Percentiles rank a stretch among this genome's conserved stretches.
These are phyloP conservation scores for Trachurus trachurus DNA, from an alignment of 2,797 vertebrate species.

Conservation along the genomic window DNA sequence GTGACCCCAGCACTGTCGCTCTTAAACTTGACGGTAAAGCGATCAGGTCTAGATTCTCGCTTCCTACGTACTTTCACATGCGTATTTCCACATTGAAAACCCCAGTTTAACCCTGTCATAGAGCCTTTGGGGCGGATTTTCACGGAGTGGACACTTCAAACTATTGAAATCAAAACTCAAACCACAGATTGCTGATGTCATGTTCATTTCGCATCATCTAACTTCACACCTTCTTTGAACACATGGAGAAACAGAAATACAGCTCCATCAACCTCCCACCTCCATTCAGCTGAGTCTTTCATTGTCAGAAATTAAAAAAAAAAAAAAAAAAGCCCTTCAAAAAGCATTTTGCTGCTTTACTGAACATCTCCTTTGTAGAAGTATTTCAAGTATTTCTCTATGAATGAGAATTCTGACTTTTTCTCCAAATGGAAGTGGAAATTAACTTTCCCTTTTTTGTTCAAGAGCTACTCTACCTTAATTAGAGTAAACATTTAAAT, in stretches of 20 bases:
- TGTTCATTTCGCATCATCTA: slow-evolving; percentile 47
- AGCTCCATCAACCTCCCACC: slow-evolving; percentile 20
- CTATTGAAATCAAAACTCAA: slow-evolving; percentile 50
- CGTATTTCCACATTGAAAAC: neutral
- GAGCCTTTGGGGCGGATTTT: neutral
- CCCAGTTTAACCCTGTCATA: neutral
- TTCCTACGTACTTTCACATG: neutral
- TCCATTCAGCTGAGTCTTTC: neutral
- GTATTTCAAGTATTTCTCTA: slow-evolving; percentile 38
- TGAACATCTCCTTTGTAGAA: slow-evolving; percentile 26
- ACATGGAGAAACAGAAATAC: slow-evolving; percentile 33
- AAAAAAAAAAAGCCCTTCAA: slow-evolving; percentile 32
- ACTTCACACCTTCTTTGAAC: slow-evolving; percentile 33
- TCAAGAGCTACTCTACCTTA: slow-evolving; percentile 19
- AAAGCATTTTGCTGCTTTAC: slow-evolving; percentile 36
- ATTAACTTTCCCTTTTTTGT: slow-evolving; percentile 31
- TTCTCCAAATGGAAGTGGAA: slow-evolving; percentile 5
- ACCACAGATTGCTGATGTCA: slow-evolving; percentile 37
- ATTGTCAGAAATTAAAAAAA: neutral
- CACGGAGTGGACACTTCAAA: neutral
- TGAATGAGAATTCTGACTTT: neutral
- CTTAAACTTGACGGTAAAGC: slow-evolving; percentile 25
- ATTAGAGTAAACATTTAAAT: slow-evolving; percentile 36
- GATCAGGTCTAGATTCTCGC: slow-evolving; percentile 5
- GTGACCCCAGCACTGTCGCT: slow-evolving; percentile 2